Evolutionary conservation across 2,113 vertebrate species (phyloP).

Genomic region (Dicaeum eximium): DNA sequence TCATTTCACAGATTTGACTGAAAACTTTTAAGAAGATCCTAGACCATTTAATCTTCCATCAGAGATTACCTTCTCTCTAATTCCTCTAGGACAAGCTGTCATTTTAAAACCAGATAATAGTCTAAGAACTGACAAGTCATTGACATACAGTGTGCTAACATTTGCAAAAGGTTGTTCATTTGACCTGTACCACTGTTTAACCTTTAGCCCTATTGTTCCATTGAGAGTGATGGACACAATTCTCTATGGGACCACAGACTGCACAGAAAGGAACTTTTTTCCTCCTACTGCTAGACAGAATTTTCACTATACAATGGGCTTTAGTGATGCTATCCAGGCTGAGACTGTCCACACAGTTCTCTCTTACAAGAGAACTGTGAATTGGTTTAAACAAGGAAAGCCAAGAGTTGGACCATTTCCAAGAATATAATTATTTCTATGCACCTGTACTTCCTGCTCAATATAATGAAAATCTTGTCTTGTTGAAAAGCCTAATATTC

Average conservation of each 20-base stretch:
- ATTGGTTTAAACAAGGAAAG: background rate
- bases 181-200: constrained; percentile 39
- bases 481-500: background rate
- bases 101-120: constrained; percentile 39
- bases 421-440: background rate
- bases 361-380: background rate
- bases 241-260: background rate
- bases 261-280: background rate
- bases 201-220: constrained; percentile 43
- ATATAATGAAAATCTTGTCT: background rate
- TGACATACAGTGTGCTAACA: background rate
- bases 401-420: background rate
- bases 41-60: background rate
- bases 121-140: constrained; percentile 46
- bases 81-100: constrained; percentile 38
- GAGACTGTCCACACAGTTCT: background rate
- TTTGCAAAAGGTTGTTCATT: constrained; percentile 37
- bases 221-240: background rate
- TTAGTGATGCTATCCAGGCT: background rate
- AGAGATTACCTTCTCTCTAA: constrained; percentile 23
- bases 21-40: background rate
- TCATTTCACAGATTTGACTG: background rate
- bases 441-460: background rate
- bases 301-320: background rate
- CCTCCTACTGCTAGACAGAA: background rate